Evolutionary conservation across 2,888 invertebrate species (phyloP).

Genomic region (Pandemis corylana): DNA sequence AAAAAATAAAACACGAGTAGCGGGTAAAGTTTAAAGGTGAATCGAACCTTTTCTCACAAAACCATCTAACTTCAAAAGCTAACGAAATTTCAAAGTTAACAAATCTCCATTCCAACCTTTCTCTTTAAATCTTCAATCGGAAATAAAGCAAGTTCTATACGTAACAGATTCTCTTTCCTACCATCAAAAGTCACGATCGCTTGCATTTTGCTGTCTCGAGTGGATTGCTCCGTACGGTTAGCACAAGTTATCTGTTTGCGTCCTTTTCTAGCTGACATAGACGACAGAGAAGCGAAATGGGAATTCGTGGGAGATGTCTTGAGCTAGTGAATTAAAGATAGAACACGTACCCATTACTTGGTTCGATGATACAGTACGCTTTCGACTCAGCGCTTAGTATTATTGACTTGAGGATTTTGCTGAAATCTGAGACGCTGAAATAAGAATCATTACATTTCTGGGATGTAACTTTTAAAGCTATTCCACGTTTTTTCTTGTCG

Average conservation of each 20-base stretch:
- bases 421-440: not conserved
- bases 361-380: constrained; percentile 29
- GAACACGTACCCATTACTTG: constrained; percentile 44
- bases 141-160: constrained; percentile 5
- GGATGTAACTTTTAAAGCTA: too few relatives aligned
- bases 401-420: not conserved
- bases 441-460: too few relatives aligned
- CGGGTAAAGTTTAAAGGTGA: constrained; percentile 4
- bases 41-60: not conserved
- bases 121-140: not conserved
- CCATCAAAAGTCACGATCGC: constrained; percentile 10
- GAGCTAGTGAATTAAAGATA: constrained; percentile 51
- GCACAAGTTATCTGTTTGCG: not conserved
- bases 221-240: constrained; percentile 1
- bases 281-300: not conserved
- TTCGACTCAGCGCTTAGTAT: constrained; percentile 12
- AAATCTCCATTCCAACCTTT: not conserved
- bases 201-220: constrained; percentile 21
- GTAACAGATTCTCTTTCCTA: constrained; percentile 14
- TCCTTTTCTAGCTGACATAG: not conserved
- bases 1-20: not conserved
- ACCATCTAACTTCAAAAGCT: not conserved
- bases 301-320: not conserved
- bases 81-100: constrained; percentile 6
- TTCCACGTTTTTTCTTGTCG: too few relatives aligned